These are phyloP conservation scores for Drosophila subpulchrella DNA, from an alignment of 1,140 invertebrate species.

Conservation along the genomic window DNA sequence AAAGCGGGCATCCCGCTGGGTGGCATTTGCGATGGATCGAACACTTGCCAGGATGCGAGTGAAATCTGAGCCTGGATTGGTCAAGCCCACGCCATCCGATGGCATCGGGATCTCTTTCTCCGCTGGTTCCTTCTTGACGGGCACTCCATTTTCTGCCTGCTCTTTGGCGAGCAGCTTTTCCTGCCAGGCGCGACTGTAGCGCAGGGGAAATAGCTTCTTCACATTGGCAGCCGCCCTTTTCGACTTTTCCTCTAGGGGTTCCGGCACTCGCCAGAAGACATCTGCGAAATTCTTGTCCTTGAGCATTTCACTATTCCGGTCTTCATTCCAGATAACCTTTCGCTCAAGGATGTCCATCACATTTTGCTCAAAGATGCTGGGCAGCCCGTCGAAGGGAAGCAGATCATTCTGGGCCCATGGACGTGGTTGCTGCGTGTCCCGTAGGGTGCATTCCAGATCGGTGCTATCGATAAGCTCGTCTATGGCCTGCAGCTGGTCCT, in stretches of 20 bases:
- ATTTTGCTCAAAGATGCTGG: constrained; percentile 74
- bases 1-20: constrained; percentile 60
- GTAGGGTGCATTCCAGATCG: constrained; percentile 58
- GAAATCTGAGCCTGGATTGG: constrained; percentile 58
- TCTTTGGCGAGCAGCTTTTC: constrained; percentile 66
- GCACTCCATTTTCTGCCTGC: constrained; percentile 15
- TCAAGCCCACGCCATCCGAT: constrained; percentile 52
- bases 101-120: constrained; percentile 12
- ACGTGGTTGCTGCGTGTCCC: constrained; percentile 52
- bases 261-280: constrained; percentile 69
- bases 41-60: constrained; percentile 51
- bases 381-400: constrained; percentile 64
- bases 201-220: constrained; percentile 70
- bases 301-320: constrained; percentile 18
- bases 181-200: constrained; percentile 59
- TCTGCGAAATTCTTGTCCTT: constrained; percentile 62
- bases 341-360: constrained; percentile 70
- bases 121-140: constrained; percentile 41
- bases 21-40: constrained; percentile 42
- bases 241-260: constrained; percentile 63
- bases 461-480: constrained; percentile 74
- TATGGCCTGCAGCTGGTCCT: constrained; percentile 66
- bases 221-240: constrained; percentile 59
- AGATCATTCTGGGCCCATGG: constrained; percentile 60
- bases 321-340: constrained; percentile 33